These are phyloP conservation scores for Dione juno DNA, from an alignment of 2,888 invertebrate species.

Conservation along the genomic window DNA sequence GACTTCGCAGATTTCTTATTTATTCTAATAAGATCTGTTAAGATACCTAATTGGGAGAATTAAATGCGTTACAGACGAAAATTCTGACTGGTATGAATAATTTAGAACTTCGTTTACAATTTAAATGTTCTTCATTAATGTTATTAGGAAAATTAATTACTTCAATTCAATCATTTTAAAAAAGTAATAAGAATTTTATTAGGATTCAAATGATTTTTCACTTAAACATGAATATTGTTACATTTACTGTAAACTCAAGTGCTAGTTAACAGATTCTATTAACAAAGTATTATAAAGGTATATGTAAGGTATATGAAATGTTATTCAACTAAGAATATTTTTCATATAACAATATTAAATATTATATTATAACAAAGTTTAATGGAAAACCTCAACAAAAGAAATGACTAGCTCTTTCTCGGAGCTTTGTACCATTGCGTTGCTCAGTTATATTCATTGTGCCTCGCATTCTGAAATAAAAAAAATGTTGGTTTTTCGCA, in stretches of 20 bases:
- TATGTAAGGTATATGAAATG: too few species aligned
- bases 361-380: conserved; percentile 5
- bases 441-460: conserved; percentile 17
- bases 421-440: conserved; percentile 10
- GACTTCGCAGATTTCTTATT: conserved; percentile 40
- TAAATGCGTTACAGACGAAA: conserved; percentile 49
- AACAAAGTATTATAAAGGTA: too few species aligned
- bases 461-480: conserved; percentile 4
- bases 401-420: conserved; percentile 15
- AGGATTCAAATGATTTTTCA: too few species aligned
- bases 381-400: conserved; percentile 17
- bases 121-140: conserved; percentile 15
- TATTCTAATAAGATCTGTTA: conserved; percentile 49
- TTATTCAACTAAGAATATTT: background rate
- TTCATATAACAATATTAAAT: conserved; percentile 4
- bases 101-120: conserved; percentile 22
- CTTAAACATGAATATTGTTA: too few species aligned
- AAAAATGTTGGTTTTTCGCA: conserved; percentile 1
- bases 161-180: conserved; percentile 2
- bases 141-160: background rate
- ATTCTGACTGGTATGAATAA: conserved; percentile 30
- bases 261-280: too few species aligned
- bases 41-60: conserved; percentile 50
- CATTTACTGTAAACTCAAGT: too few species aligned
- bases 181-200: conserved; percentile 2